Base-by-base conservation (phyloP, 2,888 invertebrate species). In the Podabrus alpinus region DNA sequence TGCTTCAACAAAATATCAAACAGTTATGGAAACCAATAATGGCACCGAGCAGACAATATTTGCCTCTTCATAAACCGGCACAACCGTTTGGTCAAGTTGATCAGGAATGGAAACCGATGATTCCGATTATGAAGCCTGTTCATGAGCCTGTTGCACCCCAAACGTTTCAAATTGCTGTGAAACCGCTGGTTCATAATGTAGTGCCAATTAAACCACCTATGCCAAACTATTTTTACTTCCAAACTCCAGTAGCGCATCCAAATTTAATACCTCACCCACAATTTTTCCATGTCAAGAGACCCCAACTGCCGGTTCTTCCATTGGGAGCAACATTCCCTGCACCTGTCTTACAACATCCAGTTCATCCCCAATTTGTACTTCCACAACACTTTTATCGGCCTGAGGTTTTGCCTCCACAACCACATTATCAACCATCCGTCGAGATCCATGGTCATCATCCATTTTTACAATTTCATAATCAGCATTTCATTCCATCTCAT, bases 251-350 rank as follows among this genome's bases (percentile, higher is more conserved):
- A 15, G 45, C 71, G 11, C 75, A 68, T 61, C 77, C 77, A 17
- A 69, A 29, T 7, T n/a, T 74, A 15, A 16, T 74, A 15, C 72
- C 74, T 2, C 77, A 73, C 59, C 60, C 29, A 10, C 72, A 64
- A 3, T 73, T 85, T 16, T 83, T 84, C 21, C 83, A 85, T 77
- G 84, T 84, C 7, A 79, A 82, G n/a, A 83, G 80, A 70, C 85
- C 85, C 4, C 80, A 84, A 66, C 77, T 85, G 45, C 83, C 83
- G 5, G 85, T 85, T 9, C 73, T 85, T 15, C 85, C 84, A 7
- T 74, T 85, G 11, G 85, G 84, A 11, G 79, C 83, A 2, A 78
- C 76, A 10, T 85, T 85, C 75, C 80, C 79, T 9, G 76, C 81
- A 17, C 83, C 82, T 9, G 80, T 84, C 66, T 72, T 84, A 19